Evolutionary conservation across 2,888 invertebrate genomes (phyloP), one percentile per base, ranked within the genome.

Genomic region (Amblyteles armatorius): DNA sequence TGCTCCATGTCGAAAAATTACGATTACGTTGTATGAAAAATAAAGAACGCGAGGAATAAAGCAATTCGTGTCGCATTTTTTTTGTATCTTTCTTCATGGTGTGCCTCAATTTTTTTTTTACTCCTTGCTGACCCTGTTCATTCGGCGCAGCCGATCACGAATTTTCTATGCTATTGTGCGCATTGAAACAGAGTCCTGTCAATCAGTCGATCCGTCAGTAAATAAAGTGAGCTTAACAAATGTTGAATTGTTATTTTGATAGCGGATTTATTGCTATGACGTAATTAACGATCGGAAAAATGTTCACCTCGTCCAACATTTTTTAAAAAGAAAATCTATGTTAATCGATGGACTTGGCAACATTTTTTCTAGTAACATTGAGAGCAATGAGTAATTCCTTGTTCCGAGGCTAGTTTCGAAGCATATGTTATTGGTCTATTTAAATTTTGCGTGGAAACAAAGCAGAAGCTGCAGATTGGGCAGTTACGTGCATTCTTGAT

Each of bases 111-210:
- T n/a, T 13, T 72, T 55, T 33, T 33, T 33, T 33, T 33, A 29
- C 36, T 16, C 80, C 48, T 16, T 16, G 55, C 9, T 55, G 40
- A 36, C 19, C 11, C 6, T 11, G 26, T 13, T 13, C 1, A 57
- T 26, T 57, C 13, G 26, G 29, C 33, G 44, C 22, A n/a, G 48
- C 33, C 60, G 36, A 79, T 65, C 76, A 65, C 16, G 13, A 72
- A 67, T 76, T 76, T 83, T 79, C 65, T 55, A 76, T 36, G 79
- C 79, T 55, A 55, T 76, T 48, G 83, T 6, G 55, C 69, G 55
- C 63, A 65, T 26, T 6, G 44, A 2, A 40, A 44, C 13, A 2
- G 48, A 71, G 29, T 65, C 40, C 16, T 26, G n/a, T 55, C 26
- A 63, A 79, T 63, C 29, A 48, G n/a, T 74, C 74, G 19, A 2